A percentile compares a stretch with the other conserved stretches of the same genome.
These are phyloP conservation scores for Pteropus alecto DNA, from an alignment of 2,113 vertebrate genomes.

Conservation along the genomic window DNA sequence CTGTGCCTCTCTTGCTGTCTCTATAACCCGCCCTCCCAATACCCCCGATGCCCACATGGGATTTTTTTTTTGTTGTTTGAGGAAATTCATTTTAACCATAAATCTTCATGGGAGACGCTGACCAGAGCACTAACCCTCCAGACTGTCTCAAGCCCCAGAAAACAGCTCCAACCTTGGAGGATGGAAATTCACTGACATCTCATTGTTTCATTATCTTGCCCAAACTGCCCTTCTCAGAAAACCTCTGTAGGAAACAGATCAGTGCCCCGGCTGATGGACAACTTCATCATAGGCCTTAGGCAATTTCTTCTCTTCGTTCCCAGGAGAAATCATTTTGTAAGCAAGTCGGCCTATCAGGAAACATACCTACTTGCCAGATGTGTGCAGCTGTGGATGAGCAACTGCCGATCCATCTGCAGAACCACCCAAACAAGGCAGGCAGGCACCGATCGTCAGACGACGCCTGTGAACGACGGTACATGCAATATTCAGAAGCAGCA, in stretches of 20 bases:
- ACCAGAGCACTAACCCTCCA: neutral
- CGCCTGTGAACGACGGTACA: neutral
- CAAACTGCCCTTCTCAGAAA: neutral
- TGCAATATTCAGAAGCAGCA: neutral
- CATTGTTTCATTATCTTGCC: neutral
- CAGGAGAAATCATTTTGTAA: constrained; percentile 41
- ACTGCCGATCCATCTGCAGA: constrained; percentile 53
- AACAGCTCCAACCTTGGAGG: neutral
- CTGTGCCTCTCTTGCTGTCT: neutral
- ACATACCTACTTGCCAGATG: constrained; percentile 64
- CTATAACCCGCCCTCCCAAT: neutral
- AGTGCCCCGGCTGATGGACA: neutral
- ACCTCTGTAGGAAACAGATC: neutral
- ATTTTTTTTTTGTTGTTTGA: neutral
- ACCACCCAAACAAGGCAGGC: neutral
- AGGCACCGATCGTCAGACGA: neutral
- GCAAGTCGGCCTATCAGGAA: neutral
- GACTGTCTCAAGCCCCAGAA: neutral
- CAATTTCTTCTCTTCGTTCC: neutral
- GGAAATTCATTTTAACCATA: neutral
- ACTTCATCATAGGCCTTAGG: neutral
- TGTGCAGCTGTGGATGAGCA: constrained; percentile 40
- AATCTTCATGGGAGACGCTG: neutral
- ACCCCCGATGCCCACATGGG: neutral
- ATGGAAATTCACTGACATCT: neutral